Base-by-base conservation (phyloP, 2,113 vertebrate species). In the Amia ocellicauda region DNA sequence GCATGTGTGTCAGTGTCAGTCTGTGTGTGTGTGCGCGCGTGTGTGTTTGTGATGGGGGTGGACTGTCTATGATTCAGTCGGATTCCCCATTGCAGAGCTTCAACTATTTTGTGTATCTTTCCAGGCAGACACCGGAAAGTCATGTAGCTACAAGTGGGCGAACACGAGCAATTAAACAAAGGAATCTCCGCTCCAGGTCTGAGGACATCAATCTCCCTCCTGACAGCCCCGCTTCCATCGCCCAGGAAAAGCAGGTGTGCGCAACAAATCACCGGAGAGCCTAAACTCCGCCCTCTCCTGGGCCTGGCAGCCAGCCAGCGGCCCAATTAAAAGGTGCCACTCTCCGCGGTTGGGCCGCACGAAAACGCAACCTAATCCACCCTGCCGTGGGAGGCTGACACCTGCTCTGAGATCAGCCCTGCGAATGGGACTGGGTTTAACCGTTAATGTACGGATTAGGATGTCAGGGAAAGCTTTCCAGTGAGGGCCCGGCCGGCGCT, bases 141-240 rank as follows among this genome's bases (percentile, higher is more conserved):
- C 74, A 63, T 51, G 57, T 73, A 75, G 53, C 62, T 69, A 71
- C 51, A 81, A 76, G 67, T 67, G 56, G 42, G 42, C 74, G 72
- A 74, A 74, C 2, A 0, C 54, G 53, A 73, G 60, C 66, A 71
- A 74, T 70, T 72, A 72, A 56, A 70, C 27, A 65, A 51, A 56
- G 47, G 68, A 76, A 64, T 77, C 53, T 62, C 22, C 68, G 66
- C 52, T 80, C 60, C 66, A 72, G 51, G 50, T 71, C 66, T 70
- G 79, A 64, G 23, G 4, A 20, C 29, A 71, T 66, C 22, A 67
- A 20, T 74, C 56, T 67, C 41, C 2, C 56, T 45, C 24, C 2
- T 74, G 43, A 73, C 36, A 36, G 51, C 51, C 52, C 36, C 7
- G 17, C 72, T 22, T 27, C 69, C 17, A 64, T 66, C 10, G 22